Conservation (phyloP, 2,888 invertebrate species). For the Frankliniella fusca region DNA sequence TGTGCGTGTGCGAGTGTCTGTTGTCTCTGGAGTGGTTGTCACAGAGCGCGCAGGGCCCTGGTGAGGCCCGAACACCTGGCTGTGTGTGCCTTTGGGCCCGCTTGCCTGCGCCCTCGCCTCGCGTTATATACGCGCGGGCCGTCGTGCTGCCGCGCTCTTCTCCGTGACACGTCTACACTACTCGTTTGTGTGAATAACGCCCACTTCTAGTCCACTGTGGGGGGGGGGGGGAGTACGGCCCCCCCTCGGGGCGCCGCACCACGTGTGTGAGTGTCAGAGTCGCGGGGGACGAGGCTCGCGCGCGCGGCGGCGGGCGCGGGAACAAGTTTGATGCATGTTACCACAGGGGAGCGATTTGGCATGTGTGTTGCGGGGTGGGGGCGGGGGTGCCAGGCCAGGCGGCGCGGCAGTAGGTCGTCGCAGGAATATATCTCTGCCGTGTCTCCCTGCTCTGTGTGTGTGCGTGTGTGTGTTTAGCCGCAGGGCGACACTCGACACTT, state of each 20-base stretch:
- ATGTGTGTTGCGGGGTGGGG: neutral
- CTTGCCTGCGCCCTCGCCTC: too few species aligned
- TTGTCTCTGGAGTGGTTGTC: too few species aligned
- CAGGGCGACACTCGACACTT: too few species aligned
- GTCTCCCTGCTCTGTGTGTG: neutral
- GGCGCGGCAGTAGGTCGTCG: neutral
- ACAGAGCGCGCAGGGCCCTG: too few species aligned
- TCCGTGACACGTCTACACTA: neutral
- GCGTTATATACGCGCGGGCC: too few species aligned
- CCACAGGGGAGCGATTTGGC: constrained; percentile 17
- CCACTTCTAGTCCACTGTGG: neutral
- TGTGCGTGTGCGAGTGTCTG: too few species aligned
- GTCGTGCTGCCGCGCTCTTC: neutral
- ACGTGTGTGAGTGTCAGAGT: too few species aligned
- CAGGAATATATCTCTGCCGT: neutral
- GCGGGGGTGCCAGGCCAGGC: neutral
- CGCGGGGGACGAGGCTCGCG: too few species aligned
- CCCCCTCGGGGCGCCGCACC: too few species aligned
- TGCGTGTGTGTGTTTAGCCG: neutral
- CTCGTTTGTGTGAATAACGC: neutral
- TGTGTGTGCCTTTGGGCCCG: too few species aligned
- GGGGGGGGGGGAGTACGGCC: too few species aligned
- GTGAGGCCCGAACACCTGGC: too few species aligned
- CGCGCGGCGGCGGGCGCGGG: neutral
- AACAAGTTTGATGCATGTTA: constrained; percentile 12